Percentiles rank a stretch among this genome's conserved stretches.
Conservation (phyloP, 2,888 invertebrate genomes). For the Synanthedon andrenaeformis region DNA sequence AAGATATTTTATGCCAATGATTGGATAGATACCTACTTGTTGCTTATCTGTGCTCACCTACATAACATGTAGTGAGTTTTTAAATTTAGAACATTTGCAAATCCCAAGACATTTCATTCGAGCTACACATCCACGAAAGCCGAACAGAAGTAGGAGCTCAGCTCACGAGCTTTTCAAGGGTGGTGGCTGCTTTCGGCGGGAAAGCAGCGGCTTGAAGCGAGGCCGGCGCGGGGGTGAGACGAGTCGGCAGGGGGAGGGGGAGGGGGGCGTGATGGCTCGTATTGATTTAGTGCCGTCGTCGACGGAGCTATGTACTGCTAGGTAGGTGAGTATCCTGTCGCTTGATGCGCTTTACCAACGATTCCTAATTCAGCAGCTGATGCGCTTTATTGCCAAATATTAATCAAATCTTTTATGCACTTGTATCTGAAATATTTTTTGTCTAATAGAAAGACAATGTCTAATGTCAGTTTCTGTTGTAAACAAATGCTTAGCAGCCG, state of each 20-base stretch:
- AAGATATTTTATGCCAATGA: no score
- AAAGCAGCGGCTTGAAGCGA: conserved; percentile 52
- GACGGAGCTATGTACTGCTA: conserved; percentile 65
- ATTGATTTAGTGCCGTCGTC: conserved; percentile 73
- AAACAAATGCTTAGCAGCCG: no score
- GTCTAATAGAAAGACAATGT: no score
- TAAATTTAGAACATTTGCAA: conserved; percentile 20
- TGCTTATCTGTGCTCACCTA: no score
- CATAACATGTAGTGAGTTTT: no score
- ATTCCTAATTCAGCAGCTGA: conserved; percentile 7
- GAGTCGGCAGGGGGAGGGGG: conserved; percentile 25
- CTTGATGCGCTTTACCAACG: conserved; percentile 64
- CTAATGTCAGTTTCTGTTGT: no score
- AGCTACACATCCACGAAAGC: conserved; percentile 67
- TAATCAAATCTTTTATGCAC: no score
- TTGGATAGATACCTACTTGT: no score
- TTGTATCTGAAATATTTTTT: no score
- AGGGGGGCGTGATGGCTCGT: conserved; percentile 66
- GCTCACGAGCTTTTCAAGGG: conserved; percentile 70
- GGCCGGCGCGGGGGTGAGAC: conserved; percentile 24
- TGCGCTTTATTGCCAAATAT: no score
- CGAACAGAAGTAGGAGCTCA: conserved; percentile 72
- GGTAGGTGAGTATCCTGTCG: conserved; percentile 57
- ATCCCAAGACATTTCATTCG: conserved; percentile 64
- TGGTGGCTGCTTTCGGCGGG: conserved; percentile 68